Conservation (phyloP, 2,113 vertebrate genomes). For the Vicugna pacos region DNA sequence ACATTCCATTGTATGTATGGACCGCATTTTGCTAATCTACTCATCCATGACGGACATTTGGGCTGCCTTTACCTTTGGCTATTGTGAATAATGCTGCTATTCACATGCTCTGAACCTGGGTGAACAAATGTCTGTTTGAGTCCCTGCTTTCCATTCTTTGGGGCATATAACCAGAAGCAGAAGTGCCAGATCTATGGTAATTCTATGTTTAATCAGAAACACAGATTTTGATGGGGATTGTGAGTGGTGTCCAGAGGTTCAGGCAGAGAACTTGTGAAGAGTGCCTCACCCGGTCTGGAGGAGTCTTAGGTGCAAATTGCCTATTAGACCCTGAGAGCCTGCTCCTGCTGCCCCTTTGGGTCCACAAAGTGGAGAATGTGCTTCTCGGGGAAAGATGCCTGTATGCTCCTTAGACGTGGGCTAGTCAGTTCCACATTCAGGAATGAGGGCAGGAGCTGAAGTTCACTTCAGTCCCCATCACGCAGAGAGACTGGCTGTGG, state of each 20-base stretch:
- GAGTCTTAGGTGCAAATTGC: neutral
- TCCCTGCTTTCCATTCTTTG: neutral
- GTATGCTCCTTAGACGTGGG: neutral
- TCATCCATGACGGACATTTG: fast-evolving
- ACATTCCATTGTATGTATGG: no score
- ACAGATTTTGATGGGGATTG: neutral
- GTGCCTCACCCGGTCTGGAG: neutral
- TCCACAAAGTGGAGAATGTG: neutral
- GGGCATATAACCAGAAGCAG: neutral
- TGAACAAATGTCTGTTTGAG: neutral
- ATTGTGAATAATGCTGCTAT: neutral
- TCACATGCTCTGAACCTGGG: neutral
- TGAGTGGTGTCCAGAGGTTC: neutral
- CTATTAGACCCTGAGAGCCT: neutral
- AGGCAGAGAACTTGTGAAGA: neutral
- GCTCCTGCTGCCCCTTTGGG: neutral
- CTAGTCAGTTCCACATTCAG: neutral
- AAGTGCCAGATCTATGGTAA: neutral
- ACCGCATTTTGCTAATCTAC: neutral
- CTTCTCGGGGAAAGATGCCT: neutral
- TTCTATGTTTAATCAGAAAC: neutral
- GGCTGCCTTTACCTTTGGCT: neutral
- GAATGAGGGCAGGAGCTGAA: neutral
- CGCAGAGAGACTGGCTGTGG: neutral
- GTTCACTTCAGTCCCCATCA: no score